These are phyloP conservation scores for Dolichoris vasculosae DNA, from an alignment of 1,140 invertebrate species.

Conservation along the genomic window DNA sequence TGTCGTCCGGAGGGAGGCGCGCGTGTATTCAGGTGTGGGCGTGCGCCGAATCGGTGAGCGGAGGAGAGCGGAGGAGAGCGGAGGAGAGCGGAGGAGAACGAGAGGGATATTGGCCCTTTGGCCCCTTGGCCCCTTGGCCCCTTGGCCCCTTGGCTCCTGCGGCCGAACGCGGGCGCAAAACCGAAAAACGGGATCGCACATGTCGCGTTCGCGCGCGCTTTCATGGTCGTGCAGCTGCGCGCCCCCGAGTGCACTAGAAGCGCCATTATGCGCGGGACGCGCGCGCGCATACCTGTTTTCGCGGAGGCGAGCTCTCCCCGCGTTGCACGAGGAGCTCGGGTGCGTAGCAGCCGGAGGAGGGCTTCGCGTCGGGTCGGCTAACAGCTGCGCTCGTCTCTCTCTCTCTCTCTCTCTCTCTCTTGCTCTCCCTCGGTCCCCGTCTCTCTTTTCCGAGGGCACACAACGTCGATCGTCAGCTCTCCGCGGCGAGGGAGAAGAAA, in stretches of 20 bases:
- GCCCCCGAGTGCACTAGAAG: slow-evolving; percentile 60
- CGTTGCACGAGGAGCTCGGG: not conserved
- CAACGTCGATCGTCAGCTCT: too few species aligned
- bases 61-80: slow-evolving; percentile 8
- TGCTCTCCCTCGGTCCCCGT: not conserved
- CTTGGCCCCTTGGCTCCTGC: not conserved
- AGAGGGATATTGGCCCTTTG: too few species aligned
- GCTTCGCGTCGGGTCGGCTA: not conserved
- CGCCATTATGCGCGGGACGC: slow-evolving; percentile 51
- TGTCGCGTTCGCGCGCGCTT: slow-evolving; percentile 61
- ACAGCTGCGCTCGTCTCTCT: slow-evolving; percentile 29
- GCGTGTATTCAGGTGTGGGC: slow-evolving; percentile 20
- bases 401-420: too few species aligned
- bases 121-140: not conserved
- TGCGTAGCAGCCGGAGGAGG: slow-evolving; percentile 9
- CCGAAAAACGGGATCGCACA: slow-evolving; percentile 66
- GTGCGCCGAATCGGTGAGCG: not conserved
- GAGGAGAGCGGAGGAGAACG: slow-evolving; percentile 22
- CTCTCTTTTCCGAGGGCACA: not conserved
- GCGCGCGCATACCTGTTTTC: slow-evolving; percentile 58
- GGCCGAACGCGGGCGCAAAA: slow-evolving; percentile 19
- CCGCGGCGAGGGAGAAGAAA: too few species aligned
- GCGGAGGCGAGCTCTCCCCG: slow-evolving; percentile 44
- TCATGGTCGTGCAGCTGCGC: slow-evolving; percentile 68
- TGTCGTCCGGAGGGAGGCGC: not conserved